Evolutionary conservation across 2,888 invertebrate genomes (phyloP).

Genomic region (Amphipyra berbera): DNA sequence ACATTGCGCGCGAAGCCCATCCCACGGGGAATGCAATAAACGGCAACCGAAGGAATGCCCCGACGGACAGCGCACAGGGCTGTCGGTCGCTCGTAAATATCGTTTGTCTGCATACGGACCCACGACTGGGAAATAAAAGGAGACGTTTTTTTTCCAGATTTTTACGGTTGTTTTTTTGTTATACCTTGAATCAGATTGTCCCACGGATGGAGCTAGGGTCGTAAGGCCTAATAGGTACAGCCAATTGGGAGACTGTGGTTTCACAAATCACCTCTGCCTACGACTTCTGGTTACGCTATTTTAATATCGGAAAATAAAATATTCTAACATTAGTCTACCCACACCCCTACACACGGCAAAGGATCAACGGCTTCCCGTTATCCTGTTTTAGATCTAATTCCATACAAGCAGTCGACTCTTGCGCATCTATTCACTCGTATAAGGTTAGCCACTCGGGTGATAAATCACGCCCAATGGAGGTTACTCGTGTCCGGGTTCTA

Average conservation of each 20-base stretch:
- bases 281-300: no score
- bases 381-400: constrained; percentile 72
- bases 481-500: constrained; percentile 39
- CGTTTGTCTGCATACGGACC: not conserved
- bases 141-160: not conserved
- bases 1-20: constrained; percentile 15
- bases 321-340: not conserved
- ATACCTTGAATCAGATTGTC: no score
- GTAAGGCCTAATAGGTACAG: no score
- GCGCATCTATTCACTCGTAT: constrained; percentile 55
- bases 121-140: no score
- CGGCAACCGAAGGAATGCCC: constrained; percentile 29
- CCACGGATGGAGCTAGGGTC: no score
- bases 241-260: no score
- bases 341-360: constrained; percentile 41
- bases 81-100: constrained; percentile 7
- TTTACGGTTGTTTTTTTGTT: not conserved
- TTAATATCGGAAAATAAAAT: not conserved
- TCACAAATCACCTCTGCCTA: no score
- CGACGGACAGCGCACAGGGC: constrained; percentile 32
- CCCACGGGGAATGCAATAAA: constrained; percentile 43
- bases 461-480: constrained; percentile 42
- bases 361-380: constrained; percentile 67
- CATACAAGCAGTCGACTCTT: constrained; percentile 55
- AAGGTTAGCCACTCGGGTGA: constrained; percentile 41